These are phyloP conservation scores for Caenorhabditis virilis DNA, from an alignment of 2,888 invertebrate species.

Conservation along the genomic window DNA sequence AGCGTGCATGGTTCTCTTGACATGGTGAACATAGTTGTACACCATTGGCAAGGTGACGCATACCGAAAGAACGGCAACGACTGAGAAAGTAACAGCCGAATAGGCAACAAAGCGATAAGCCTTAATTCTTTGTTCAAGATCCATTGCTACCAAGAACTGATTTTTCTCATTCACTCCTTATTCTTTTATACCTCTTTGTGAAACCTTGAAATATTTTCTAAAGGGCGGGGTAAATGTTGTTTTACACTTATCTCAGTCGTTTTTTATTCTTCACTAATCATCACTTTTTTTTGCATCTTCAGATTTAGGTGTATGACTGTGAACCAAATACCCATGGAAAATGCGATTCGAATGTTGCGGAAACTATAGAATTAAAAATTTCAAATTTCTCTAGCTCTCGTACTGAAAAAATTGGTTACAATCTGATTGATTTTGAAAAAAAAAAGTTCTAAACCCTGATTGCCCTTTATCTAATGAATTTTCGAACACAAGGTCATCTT, in stretches of 20 bases:
- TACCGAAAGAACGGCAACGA: slow-evolving; percentile 27
- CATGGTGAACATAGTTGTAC: slow-evolving; percentile 48
- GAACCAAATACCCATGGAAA: background rate
- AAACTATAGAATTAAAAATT: background rate
- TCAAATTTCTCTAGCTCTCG: background rate
- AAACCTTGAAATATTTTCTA: too few relatives aligned
- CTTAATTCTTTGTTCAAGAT: slow-evolving; percentile 10
- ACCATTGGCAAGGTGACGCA: slow-evolving; percentile 50
- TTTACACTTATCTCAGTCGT: background rate
- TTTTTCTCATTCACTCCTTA: too few relatives aligned
- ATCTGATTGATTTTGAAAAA: background rate
- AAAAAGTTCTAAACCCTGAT: too few relatives aligned
- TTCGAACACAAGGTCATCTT: too few relatives aligned
- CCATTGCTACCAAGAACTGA: background rate
- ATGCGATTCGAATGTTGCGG: too few relatives aligned
- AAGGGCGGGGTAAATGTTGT: background rate
- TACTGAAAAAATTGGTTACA: background rate
- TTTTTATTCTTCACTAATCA: background rate
- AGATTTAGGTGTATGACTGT: background rate
- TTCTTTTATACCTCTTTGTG: too few relatives aligned
- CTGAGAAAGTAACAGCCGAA: slow-evolving; percentile 23
- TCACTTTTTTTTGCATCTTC: background rate
- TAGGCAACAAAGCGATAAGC: slow-evolving; percentile 27
- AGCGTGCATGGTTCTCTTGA: slow-evolving; percentile 41
- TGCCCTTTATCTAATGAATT: too few relatives aligned